A percentile compares a stretch with the other conserved stretches of the same genome.
phyloP scores from a whole-genome alignment of 2,113 vertebrate species.

The Clinocottus analis region DNA sequence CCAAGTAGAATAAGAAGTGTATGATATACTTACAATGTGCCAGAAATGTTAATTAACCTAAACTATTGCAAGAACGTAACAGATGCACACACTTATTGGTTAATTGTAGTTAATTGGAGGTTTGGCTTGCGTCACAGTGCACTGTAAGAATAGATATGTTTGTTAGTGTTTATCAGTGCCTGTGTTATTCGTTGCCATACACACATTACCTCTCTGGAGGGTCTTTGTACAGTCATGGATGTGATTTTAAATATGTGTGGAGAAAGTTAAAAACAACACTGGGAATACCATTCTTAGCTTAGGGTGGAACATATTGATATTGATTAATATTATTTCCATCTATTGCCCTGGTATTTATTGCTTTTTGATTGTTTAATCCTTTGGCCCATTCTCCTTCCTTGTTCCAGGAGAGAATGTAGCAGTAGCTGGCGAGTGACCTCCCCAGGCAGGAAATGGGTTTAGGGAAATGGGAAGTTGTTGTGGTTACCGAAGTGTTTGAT shows the following conservation, averaged over 20 bases:
- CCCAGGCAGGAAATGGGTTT: slow-evolving; percentile 76
- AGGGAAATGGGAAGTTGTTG: slow-evolving; percentile 85
- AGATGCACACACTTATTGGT: background rate
- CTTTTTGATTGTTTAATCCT: slow-evolving; percentile 14
- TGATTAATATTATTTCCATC: slow-evolving; percentile 1
- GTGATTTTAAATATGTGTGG: slow-evolving; percentile 14
- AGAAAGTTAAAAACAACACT: slow-evolving; percentile 22
- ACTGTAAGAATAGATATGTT: background rate
- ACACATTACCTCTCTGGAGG: background rate
- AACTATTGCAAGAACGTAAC: background rate
- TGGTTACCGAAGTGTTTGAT: slow-evolving; percentile 80
- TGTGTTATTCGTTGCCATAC: background rate
- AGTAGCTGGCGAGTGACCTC: slow-evolving; percentile 54
- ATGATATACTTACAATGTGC: background rate
- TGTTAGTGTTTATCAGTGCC: background rate
- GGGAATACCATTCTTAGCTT: slow-evolving; percentile 3
- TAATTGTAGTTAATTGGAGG: background rate
- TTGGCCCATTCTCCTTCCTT: slow-evolving; percentile 14
- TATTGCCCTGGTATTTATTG: slow-evolving; percentile 10
- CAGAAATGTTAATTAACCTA: background rate
- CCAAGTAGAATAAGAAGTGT: background rate
- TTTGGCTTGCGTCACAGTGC: background rate
- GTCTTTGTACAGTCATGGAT: slow-evolving; percentile 14
- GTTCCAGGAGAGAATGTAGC: slow-evolving; percentile 32
- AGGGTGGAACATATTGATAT: background rate